These are phyloP conservation scores for Selenia dentaria DNA, from an alignment of 2,888 invertebrate species.

Conservation along the genomic window DNA sequence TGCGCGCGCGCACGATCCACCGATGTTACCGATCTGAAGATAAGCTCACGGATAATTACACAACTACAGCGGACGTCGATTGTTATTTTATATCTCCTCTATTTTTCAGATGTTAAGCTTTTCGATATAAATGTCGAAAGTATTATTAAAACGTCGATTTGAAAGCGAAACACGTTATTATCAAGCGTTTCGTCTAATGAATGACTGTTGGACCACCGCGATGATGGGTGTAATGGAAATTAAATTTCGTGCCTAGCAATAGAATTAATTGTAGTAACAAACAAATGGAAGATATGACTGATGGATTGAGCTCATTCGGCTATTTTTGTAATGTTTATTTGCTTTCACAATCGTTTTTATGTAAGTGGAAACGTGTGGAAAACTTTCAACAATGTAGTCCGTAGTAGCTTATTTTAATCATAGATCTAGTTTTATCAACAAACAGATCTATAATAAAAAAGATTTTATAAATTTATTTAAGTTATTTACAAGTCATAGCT, in stretches of 20 bases:
- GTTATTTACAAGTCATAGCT: no score
- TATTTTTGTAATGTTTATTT: slow-evolving; percentile 10
- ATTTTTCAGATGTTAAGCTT: slow-evolving; percentile 70
- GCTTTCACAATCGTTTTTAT: no score
- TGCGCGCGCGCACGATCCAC: slow-evolving; percentile 70
- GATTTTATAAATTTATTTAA: no score
- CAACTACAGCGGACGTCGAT: slow-evolving; percentile 59
- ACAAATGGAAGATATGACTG: slow-evolving; percentile 22
- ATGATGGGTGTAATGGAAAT: slow-evolving; percentile 57
- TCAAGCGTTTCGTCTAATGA: slow-evolving; percentile 54
- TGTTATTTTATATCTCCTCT: slow-evolving; percentile 62
- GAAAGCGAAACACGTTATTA: slow-evolving; percentile 58
- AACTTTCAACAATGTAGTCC: no score
- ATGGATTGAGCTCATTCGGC: slow-evolving; percentile 24
- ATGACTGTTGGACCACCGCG: slow-evolving; percentile 61
- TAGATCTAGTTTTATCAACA: no score
- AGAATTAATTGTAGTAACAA: slow-evolving; percentile 30
- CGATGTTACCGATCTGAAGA: slow-evolving; percentile 68
- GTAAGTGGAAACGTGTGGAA: no score
- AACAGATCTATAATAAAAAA: no score
- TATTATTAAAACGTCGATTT: slow-evolving; percentile 61
- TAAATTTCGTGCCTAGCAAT: slow-evolving; percentile 47
- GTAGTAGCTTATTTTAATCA: no score
- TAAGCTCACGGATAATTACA: slow-evolving; percentile 71
- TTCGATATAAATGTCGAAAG: slow-evolving; percentile 47